Conservation (phyloP, 2,113 vertebrate genomes). For the Canis aureus region DNA sequence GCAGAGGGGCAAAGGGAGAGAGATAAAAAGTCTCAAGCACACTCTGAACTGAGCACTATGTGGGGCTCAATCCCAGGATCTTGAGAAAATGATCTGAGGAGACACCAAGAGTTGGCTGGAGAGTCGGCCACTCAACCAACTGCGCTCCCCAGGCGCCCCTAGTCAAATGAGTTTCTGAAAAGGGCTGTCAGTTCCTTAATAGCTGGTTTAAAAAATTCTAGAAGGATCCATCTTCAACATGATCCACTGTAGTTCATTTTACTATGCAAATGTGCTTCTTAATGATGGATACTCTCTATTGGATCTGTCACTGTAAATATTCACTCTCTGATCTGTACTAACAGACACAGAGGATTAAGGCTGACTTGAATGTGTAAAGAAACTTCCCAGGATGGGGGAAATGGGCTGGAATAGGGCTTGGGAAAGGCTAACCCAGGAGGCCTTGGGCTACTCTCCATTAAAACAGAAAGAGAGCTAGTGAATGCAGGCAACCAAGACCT, state of each 20-base stretch:
- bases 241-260: not conserved
- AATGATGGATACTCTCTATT: not conserved
- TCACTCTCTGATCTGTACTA: not conserved
- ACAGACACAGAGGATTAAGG: not conserved
- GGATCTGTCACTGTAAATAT: not conserved
- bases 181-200: not conserved
- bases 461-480: not conserved
- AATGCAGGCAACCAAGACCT: not conserved
- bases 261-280: slow-evolving; percentile 5
- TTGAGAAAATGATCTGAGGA: not conserved
- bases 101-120: not conserved
- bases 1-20: not conserved
- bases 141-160: not conserved
- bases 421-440: not conserved
- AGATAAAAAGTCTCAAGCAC: not conserved
- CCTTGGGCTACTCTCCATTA: not conserved
- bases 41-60: not conserved
- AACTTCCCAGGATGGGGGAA: not conserved
- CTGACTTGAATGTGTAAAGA: not conserved
- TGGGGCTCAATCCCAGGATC: not conserved
- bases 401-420: too few relatives aligned
- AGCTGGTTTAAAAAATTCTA: slow-evolving; percentile 32
- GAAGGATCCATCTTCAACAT: not conserved
- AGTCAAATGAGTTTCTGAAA: not conserved
- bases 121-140: not conserved